phyloP scores from a whole-genome alignment of 2,888 invertebrate species.

The Dicyrtomina minuta region DNA sequence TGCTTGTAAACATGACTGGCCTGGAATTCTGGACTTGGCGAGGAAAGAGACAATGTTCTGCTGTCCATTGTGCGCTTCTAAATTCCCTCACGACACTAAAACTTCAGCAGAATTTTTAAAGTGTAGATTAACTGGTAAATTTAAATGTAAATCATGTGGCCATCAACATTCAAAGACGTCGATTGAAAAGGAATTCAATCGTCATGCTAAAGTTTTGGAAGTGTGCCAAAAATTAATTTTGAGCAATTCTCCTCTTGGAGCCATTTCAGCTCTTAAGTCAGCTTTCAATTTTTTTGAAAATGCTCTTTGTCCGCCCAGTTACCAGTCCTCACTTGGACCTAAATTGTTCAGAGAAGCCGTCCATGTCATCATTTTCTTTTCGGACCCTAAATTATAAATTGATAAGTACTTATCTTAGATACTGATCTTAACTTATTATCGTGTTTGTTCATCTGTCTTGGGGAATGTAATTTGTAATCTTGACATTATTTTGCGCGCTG shows the following conservation, averaged over 20 bases:
- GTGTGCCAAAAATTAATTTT: background rate
- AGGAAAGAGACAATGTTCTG: background rate
- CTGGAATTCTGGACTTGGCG: background rate
- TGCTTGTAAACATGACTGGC: background rate
- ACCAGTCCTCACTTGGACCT: background rate
- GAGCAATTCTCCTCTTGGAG: background rate
- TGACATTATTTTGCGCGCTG: no score
- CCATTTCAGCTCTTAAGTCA: background rate
- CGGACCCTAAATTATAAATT: no score
- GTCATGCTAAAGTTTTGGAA: background rate
- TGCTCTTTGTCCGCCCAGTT: background rate
- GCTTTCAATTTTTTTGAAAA: background rate
- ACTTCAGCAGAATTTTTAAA: background rate
- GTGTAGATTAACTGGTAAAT: background rate
- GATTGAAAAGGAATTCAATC: background rate
- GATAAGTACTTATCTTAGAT: no score
- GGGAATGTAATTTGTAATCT: no score
- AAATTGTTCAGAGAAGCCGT: background rate
- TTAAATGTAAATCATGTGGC: background rate
- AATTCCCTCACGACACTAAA: background rate
- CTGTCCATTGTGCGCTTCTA: background rate
- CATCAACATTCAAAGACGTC: background rate
- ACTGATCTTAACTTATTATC: no score
- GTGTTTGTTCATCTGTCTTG: no score
- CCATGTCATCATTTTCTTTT: background rate